Evolutionary conservation across 2,113 vertebrate species (phyloP).

Genomic region (Tetrax tetrax): DNA sequence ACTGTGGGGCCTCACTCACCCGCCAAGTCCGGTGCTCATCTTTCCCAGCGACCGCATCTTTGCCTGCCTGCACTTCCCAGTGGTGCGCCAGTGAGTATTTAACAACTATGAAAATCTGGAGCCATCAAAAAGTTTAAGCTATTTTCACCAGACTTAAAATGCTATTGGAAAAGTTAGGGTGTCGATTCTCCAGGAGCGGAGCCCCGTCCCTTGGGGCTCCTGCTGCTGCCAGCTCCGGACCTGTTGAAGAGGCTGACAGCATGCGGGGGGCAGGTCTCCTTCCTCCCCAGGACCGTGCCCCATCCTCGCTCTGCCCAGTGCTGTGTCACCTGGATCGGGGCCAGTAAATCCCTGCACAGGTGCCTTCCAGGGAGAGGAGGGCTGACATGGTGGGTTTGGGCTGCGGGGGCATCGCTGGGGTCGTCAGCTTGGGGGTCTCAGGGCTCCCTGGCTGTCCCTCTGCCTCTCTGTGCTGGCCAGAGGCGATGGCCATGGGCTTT

Average conservation of each 20-base stretch:
- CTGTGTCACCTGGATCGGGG: background rate
- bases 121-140: background rate
- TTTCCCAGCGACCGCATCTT: background rate
- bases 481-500: fast-evolving
- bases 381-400: background rate
- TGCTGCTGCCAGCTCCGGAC: background rate
- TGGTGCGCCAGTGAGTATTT: background rate
- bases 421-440: background rate
- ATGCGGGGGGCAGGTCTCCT: background rate
- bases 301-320: background rate
- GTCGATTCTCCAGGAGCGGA: background rate
- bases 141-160: background rate
- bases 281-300: background rate
- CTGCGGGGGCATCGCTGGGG: background rate
- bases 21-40: fast-evolving
- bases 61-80: background rate
- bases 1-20: fast-evolving
- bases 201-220: background rate
- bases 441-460: background rate
- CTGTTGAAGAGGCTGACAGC: background rate
- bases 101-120: background rate
- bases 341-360: background rate
- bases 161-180: background rate
- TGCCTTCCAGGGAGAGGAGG: background rate
- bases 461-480: fast-evolving